A percentile compares a stretch with the other conserved stretches of the same genome.
Conservation (phyloP, 1,140 invertebrate genomes). For the Drosophila elegans region DNA sequence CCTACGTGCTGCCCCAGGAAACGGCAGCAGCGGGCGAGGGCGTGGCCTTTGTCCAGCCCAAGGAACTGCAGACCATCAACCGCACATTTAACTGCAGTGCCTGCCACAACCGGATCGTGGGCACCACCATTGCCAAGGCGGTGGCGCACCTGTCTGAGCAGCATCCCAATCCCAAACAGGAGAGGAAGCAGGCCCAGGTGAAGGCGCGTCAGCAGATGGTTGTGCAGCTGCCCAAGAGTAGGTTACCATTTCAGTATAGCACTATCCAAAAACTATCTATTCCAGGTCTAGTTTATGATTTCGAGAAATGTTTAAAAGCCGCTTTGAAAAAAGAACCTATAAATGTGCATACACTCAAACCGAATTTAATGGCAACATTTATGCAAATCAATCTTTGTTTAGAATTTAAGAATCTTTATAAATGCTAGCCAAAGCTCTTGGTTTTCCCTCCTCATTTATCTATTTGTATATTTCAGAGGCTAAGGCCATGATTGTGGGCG, state of each 20-base stretch:
- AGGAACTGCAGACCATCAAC: constrained; percentile 59
- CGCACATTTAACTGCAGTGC: constrained; percentile 59
- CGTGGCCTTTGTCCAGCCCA: constrained; percentile 47
- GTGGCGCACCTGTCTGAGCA: constrained; percentile 63
- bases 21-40: constrained; percentile 9
- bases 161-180: constrained; percentile 56
- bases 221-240: constrained; percentile 68
- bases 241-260: not conserved
- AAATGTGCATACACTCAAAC: no score
- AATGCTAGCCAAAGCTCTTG: no score
- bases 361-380: no score
- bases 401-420: no score
- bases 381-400: no score
- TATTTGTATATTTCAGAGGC: constrained; percentile 49
- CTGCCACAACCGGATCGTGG: constrained; percentile 62
- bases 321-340: no score
- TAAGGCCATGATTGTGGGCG: constrained; percentile 55
- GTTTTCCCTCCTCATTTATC: not conserved
- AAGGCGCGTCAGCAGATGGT: constrained; percentile 47
- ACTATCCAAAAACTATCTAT: no score
- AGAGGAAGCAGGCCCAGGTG: constrained; percentile 42
- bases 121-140: constrained; percentile 59
- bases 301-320: no score
- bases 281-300: no score
- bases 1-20: constrained; percentile 44